phyloP scores from a whole-genome alignment of 2,113 vertebrate species.

The Edolisoma coerulescens region DNA sequence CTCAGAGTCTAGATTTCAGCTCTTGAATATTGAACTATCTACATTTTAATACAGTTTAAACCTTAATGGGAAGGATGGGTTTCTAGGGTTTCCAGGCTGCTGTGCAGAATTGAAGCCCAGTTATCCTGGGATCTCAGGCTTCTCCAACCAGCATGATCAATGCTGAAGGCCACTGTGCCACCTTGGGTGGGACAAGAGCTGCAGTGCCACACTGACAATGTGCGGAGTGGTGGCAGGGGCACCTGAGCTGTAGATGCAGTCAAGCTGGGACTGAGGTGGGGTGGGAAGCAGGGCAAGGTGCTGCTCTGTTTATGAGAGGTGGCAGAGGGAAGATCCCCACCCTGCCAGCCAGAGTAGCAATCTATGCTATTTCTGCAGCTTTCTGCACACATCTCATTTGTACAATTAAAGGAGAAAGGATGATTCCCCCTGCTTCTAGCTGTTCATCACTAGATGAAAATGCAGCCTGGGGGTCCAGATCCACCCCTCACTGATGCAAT shows the following conservation, averaged over 20 bases:
- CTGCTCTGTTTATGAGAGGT: neutral
- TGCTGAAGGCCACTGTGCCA: neutral
- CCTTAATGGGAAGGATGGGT: neutral
- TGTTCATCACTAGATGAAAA: neutral
- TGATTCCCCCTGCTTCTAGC: neutral
- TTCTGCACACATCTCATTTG: neutral
- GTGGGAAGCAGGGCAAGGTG: neutral
- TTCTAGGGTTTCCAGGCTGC: neutral
- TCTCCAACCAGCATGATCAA: accelerated
- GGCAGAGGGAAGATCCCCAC: neutral
- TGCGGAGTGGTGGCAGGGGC: accelerated
- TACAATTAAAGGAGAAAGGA: neutral
- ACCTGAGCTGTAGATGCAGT: neutral
- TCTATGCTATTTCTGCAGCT: neutral
- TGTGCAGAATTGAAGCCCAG: neutral
- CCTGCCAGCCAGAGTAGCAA: accelerated
- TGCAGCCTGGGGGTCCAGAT: neutral
- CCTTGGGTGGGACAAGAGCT: neutral
- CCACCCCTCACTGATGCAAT: neutral
- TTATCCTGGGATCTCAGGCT: neutral
- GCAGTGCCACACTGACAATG: too few species aligned
- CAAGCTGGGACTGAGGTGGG: neutral
- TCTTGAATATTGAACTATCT: neutral
- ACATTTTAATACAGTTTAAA: neutral
- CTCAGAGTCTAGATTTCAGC: neutral